phyloP scores from a whole-genome alignment of 2,888 invertebrate genomes.

The Drosophila macrothrix region DNA sequence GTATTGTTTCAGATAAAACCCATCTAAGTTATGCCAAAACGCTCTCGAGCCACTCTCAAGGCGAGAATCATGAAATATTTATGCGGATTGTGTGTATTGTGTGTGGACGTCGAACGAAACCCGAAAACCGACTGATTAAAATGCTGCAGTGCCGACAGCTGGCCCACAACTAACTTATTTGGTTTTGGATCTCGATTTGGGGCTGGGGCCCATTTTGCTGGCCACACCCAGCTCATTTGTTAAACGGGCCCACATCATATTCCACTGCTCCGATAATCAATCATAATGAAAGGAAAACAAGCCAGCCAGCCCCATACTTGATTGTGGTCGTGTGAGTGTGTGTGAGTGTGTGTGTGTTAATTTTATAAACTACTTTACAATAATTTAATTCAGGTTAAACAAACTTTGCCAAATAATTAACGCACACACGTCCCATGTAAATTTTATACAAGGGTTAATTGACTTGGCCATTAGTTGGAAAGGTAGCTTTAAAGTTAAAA shows the following conservation, averaged over 20 bases:
- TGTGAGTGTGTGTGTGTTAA: constrained; percentile 3
- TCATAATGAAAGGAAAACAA: constrained; percentile 62
- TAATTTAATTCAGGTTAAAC: constrained; percentile 13
- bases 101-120: constrained; percentile 33
- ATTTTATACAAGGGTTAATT: constrained; percentile 33
- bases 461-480: constrained; percentile 36
- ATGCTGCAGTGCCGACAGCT: constrained; percentile 52
- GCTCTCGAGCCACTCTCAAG: constrained; percentile 61
- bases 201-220: background rate
- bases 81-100: constrained; percentile 60
- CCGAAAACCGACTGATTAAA: constrained; percentile 61
- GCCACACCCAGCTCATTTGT: constrained; percentile 57
- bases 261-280: constrained; percentile 65
- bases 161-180: constrained; percentile 55
- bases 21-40: constrained; percentile 69
- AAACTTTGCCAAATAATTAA: constrained; percentile 43
- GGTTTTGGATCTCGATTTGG: constrained; percentile 60
- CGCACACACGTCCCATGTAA: constrained; percentile 21
- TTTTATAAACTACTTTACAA: constrained; percentile 14
- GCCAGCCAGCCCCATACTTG: background rate
- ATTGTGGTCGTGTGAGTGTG: constrained; percentile 1
- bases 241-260: constrained; percentile 59
- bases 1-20: constrained; percentile 45
- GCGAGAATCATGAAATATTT: constrained; percentile 72
- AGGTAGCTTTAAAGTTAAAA: constrained; percentile 16